These are phyloP conservation scores for Crenichthys baileyi DNA, from an alignment of 2,797 vertebrate genomes.

Conservation along the genomic window DNA sequence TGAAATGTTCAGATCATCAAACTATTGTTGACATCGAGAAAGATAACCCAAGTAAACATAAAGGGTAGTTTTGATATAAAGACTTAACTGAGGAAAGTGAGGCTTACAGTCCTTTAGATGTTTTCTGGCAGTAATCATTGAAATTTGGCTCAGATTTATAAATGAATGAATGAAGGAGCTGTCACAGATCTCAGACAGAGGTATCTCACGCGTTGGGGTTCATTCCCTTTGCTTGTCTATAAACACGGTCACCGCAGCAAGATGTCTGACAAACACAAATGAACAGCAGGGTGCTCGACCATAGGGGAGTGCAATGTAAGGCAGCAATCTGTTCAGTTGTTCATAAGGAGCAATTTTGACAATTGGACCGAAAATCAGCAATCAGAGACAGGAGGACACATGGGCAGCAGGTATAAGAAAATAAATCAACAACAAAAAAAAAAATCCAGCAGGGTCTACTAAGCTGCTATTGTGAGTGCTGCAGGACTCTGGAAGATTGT, in stretches of 20 bases:
- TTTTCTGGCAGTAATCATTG: too few species aligned
- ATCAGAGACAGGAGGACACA: constrained; percentile 19
- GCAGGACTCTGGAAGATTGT: not conserved
- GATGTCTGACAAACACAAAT: constrained; percentile 12
- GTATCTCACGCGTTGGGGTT: not conserved
- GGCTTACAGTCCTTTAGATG: too few species aligned
- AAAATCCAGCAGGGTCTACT: not conserved
- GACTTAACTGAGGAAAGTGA: too few species aligned
- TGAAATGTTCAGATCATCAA: not conserved
- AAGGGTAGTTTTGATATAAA: not conserved
- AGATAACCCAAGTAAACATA: not conserved
- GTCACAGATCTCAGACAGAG: not conserved
- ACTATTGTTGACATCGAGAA: not conserved
- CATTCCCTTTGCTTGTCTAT: constrained; percentile 3
- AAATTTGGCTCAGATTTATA: too few species aligned
- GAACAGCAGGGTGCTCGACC: constrained; percentile 13
- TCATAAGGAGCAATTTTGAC: constrained; percentile 6
- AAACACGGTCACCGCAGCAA: constrained; percentile 1
- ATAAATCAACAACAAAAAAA: not conserved
- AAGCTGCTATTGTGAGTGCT: not conserved
- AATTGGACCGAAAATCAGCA: constrained; percentile 27
- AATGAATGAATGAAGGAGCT: not conserved
- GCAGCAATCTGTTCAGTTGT: not conserved
- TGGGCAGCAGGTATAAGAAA: constrained; percentile 2
- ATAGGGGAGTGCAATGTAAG: constrained; percentile 2